Conservation (phyloP, 2,797 vertebrate genomes). For the Coccyzus lansbergi region DNA sequence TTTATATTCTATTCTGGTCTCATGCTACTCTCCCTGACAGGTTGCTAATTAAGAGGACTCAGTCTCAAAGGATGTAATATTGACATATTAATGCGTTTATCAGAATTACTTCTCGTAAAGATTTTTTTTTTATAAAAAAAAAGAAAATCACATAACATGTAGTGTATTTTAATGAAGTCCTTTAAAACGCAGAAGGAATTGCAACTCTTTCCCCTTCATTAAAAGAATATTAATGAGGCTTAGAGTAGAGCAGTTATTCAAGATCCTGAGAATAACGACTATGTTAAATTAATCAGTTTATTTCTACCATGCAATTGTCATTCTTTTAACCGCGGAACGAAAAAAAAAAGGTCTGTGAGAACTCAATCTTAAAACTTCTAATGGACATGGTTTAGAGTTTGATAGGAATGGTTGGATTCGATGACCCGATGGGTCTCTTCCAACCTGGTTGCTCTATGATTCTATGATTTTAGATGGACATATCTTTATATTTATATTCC, state of each 20-base stretch:
- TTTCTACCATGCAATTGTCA: neutral
- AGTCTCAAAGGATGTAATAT: neutral
- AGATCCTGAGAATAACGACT: neutral
- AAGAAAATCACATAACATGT: neutral
- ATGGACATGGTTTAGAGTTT: too few species aligned
- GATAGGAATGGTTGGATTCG: too few species aligned
- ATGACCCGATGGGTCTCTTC: too few species aligned
- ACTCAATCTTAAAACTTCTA: neutral
- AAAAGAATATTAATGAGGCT: neutral
- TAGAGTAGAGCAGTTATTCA: neutral
- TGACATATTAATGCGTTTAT: neutral
- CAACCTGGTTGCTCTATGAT: too few species aligned
- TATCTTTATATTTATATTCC: neutral
- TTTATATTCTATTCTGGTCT: neutral
- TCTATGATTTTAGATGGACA: neutral
- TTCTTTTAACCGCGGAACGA: neutral
- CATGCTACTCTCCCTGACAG: neutral
- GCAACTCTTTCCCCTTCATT: neutral
- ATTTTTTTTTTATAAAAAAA: too few species aligned
- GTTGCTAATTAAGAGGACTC: neutral
- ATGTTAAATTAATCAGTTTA: neutral
- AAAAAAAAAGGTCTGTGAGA: neutral
- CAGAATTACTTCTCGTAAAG: neutral
- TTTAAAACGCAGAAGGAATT: neutral
- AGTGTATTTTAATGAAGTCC: neutral